These are phyloP conservation scores for Hoplostethus mediterraneus DNA, from an alignment of 2,797 vertebrate species.

Conservation along the genomic window DNA sequence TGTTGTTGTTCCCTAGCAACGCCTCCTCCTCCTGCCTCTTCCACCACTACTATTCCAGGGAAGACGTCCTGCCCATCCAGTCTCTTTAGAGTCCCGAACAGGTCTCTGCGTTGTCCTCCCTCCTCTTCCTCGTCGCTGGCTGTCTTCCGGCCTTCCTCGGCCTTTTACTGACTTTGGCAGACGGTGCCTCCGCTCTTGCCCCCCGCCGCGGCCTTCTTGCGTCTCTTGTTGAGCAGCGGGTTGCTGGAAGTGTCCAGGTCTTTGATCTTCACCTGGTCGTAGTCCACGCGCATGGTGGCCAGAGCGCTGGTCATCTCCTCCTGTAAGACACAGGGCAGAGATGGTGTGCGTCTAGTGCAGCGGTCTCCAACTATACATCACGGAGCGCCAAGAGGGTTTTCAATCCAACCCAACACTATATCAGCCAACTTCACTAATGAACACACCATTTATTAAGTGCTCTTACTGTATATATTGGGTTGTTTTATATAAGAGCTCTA, in stretches of 20 bases:
- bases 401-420: too few relatives aligned
- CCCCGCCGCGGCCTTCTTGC: conserved; percentile 92
- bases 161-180: conserved; percentile 92
- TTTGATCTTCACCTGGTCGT: conserved; percentile 98
- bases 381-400: too few relatives aligned
- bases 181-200: conserved; percentile 84
- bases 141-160: conserved; percentile 39
- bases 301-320: conserved; percentile 98
- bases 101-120: conserved; percentile 25
- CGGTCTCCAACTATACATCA: too few relatives aligned
- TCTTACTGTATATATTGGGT: too few relatives aligned
- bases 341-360: background rate
- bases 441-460: too few relatives aligned
- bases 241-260: conserved; percentile 97
- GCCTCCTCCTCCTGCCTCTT: background rate
- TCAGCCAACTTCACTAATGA: too few relatives aligned
- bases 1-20: conserved; percentile 7
- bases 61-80: conserved; percentile 17
- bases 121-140: background rate
- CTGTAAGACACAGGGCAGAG: conserved; percentile 73
- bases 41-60: conserved; percentile 7
- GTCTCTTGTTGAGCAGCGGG: conserved; percentile 95
- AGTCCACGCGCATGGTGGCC: conserved; percentile 98
- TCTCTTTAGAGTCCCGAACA: conserved; percentile 22
- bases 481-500: too few relatives aligned